These are phyloP conservation scores for Ariopsis seemanni DNA, from an alignment of 2,113 vertebrate species.

Conservation along the genomic window DNA sequence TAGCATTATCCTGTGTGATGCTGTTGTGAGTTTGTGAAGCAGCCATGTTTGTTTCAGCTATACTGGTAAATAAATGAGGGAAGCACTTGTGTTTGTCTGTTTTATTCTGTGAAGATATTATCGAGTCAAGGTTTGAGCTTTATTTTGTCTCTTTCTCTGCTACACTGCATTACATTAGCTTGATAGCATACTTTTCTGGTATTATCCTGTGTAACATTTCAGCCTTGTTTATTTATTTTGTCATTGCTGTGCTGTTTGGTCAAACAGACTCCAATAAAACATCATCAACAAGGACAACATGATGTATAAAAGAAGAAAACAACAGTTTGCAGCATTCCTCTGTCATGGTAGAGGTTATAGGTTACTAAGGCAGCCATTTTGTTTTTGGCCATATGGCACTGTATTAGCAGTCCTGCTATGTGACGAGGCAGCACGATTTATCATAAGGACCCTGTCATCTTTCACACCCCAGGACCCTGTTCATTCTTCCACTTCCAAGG, in stretches of 20 bases:
- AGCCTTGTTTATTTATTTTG: neutral
- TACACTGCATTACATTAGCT: neutral
- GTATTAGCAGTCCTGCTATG: slow-evolving; percentile 21
- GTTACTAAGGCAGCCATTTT: neutral
- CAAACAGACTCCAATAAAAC: neutral
- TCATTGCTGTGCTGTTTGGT: neutral
- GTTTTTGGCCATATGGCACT: neutral
- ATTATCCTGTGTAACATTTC: neutral
- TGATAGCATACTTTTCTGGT: neutral
- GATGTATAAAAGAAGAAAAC: neutral
- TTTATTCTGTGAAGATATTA: neutral
- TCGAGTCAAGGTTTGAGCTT: neutral
- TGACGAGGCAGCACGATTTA: slow-evolving; percentile 20
- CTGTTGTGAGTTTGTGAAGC: neutral
- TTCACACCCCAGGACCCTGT: slow-evolving; percentile 38
- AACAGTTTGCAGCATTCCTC: neutral
- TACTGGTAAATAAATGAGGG: neutral
- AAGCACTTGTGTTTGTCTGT: neutral
- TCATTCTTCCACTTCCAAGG: slow-evolving; percentile 4
- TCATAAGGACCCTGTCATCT: slow-evolving; percentile 34
- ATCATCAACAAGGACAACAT: too few relatives aligned
- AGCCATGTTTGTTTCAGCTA: neutral
- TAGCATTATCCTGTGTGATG: neutral
- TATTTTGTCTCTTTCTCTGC: neutral
- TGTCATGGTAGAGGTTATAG: slow-evolving; percentile 3